Base-by-base conservation (phyloP, 2,888 invertebrate species). In the Dexiosoma caninum region DNA sequence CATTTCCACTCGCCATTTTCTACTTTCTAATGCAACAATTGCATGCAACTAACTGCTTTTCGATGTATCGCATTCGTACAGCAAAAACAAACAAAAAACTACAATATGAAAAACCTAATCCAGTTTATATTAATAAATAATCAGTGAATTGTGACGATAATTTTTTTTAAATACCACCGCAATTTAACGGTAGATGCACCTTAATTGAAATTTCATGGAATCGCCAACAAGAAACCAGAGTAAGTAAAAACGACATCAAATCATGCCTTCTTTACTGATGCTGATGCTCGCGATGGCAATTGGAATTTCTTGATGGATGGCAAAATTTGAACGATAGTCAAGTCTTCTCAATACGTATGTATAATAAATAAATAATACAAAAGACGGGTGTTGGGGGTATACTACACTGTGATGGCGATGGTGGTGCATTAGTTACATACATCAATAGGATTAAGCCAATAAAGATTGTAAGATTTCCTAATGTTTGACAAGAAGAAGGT, bases 131-230 rank as follows among this genome's bases (percentile, higher is more conserved):
- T 51, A 57, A 55, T 60, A 60, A 71, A 42, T 69, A 35, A 55
- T 64, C 64, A 64, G 69, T 70, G 55, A 64, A 59, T 64, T 70
- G 74, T 30, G 69, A 74, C 59, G 51, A 42, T 74, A 53, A 49
- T 37, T 32, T 60, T 9, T 44, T 19, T 46, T 53, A 27, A 62
- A 53, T 72, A 51, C 9, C 55, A 78, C 78, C 72, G 55, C 74
- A 75, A 75, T 27, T 49, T 74, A 79, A 79, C 79, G 69, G 69
- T 70, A 59, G 23, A 37, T 79, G 64, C 57, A 64, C 42, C 64
- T 70, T 75, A 75, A 75, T 74, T 79, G 64, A 75, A 70, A 75
- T 70, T 70, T 57, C 55, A 49, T 59, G 9, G 57, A 40, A 49
- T 51, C 10, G 27, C 27, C 19, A 67, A 53, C 53, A 74, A 40